Evolutionary conservation across 2,888 invertebrate species (phyloP).

Genomic region (Fissipunctia ypsillon): DNA sequence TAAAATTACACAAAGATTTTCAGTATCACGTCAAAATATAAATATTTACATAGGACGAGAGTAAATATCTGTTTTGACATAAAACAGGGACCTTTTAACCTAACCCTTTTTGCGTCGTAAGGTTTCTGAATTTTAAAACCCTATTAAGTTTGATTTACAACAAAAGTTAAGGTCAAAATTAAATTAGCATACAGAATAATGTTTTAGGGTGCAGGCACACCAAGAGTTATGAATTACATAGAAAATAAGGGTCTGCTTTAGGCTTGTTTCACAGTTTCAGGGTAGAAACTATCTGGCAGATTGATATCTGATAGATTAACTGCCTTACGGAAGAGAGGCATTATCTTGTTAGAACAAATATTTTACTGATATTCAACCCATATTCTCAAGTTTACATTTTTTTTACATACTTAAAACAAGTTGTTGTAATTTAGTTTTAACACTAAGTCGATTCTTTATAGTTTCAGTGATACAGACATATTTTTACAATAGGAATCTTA

Average conservation of each 20-base stretch:
- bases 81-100: slow-evolving; percentile 15
- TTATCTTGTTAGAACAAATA: too few relatives aligned
- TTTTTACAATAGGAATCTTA: too few relatives aligned
- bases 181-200: slow-evolving; percentile 56
- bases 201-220: neutral
- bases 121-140: slow-evolving; percentile 46
- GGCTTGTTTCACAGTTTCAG: neutral
- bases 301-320: too few relatives aligned
- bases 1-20: neutral
- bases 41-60: slow-evolving; percentile 38
- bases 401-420: too few relatives aligned
- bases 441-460: too few relatives aligned
- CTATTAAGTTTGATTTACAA: slow-evolving; percentile 57
- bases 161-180: slow-evolving; percentile 57
- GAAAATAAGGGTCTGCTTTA: neutral
- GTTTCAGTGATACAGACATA: too few relatives aligned
- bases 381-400: too few relatives aligned
- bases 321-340: too few relatives aligned
- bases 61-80: slow-evolving; percentile 29
- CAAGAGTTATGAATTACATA: neutral
- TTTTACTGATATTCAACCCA: too few relatives aligned
- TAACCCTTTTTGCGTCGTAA: slow-evolving; percentile 27
- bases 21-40: slow-evolving; percentile 1
- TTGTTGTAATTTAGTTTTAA: too few relatives aligned
- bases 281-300: neutral